A percentile compares a stretch with the other conserved stretches of the same genome.
These are phyloP conservation scores for Vireo griseus DNA, from an alignment of 2,797 vertebrate species.

Conservation along the genomic window DNA sequence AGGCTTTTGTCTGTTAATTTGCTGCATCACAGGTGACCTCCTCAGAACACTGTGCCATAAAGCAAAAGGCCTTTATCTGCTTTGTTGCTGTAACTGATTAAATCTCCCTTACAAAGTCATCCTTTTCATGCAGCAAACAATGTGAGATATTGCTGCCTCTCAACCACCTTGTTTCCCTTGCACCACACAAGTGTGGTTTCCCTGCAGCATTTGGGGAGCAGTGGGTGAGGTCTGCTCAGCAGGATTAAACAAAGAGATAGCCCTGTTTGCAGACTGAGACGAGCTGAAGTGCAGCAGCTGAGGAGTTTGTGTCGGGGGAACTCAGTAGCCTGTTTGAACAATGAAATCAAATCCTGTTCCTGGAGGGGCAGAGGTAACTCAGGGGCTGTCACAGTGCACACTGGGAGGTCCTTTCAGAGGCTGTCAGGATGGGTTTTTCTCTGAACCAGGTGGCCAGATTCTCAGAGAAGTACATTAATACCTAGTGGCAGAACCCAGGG, in stretches of 20 bases:
- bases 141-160: not conserved
- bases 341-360: not conserved
- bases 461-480: not conserved
- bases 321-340: not conserved
- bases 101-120: not conserved
- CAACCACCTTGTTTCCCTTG: not conserved
- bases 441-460: not conserved
- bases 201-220: not conserved
- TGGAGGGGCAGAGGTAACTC: not conserved
- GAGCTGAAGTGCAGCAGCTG: not conserved
- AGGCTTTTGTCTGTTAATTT: not conserved
- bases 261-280: not conserved
- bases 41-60: not conserved
- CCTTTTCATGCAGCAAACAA: not conserved
- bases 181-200: not conserved
- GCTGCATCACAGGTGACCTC: not conserved
- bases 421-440: not conserved
- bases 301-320: not conserved
- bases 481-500: not conserved
- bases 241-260: not conserved
- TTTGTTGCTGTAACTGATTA: not conserved
- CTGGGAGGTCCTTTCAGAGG: not conserved
- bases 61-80: not conserved
- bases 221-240: not conserved
- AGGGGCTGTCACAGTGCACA: rapidly evolving